Evolutionary conservation across 2,888 invertebrate species (phyloP).

Genomic region (Rhagonycha fulva): DNA sequence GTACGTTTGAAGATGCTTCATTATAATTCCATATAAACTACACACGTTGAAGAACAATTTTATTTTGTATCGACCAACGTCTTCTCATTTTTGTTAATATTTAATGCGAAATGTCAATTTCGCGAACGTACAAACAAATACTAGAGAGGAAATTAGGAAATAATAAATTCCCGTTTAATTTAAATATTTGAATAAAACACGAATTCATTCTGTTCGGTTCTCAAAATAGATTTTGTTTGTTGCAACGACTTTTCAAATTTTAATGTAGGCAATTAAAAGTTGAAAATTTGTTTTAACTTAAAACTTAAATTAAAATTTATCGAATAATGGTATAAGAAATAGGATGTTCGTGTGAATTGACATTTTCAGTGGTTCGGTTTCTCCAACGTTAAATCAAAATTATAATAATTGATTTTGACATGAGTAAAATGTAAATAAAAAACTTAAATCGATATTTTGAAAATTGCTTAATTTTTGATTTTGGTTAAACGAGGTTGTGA

Average conservation of each 20-base stretch:
- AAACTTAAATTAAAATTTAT: neutral
- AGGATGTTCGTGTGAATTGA: neutral
- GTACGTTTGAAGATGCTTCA: constrained; percentile 8
- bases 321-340: neutral
- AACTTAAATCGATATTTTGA: neutral
- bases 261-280: neutral
- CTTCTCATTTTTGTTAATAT: neutral
- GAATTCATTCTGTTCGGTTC: neutral
- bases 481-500: neutral
- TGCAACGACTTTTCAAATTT: neutral
- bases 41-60: neutral
- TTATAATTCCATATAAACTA: constrained; percentile 5
- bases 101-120: neutral
- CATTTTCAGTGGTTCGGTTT: neutral
- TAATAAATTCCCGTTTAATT: neutral
- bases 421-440: neutral
- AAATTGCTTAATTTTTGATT: neutral
- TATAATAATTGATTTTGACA: neutral
- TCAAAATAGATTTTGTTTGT: neutral
- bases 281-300: neutral
- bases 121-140: neutral
- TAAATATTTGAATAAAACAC: neutral
- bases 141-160: neutral
- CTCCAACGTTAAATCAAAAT: neutral
- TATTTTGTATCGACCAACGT: neutral